Base-by-base conservation (phyloP, 2,888 invertebrate species). In the Epinotia ramella region DNA sequence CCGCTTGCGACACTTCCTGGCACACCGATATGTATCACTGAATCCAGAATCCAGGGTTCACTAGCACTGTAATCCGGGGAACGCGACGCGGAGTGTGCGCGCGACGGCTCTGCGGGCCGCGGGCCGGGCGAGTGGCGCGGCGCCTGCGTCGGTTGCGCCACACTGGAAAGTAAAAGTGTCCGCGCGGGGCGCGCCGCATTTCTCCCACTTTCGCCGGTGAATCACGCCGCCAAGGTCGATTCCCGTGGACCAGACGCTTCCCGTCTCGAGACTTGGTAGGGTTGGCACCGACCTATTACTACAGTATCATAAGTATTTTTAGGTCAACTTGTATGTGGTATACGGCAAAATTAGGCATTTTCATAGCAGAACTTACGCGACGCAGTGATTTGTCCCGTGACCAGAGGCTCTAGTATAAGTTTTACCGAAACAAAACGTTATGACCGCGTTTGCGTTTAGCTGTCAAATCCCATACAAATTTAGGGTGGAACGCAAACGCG, bases 131-230 rank as follows among this genome's bases (percentile, higher is more conserved):
- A 93, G 93, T 93, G 94, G 91, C 93, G 90, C 91, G 90, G 88
- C 88, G 90, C 89, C 90, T 89, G 89, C 86, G 87, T 88, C 90
- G 89, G 91, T 93, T 94, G 93, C 94, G 94, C 91, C 94, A 93
- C 91, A 90, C 89, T 91, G 87, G 93, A 94, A 94, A 94, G 94
- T 94, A 94, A 94, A 94, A 93, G 93, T 94, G 90, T 93, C 90
- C 87, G 91, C 88, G 91, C 91, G 90, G 91, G 90, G 90, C 89
- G 91, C 89, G 92, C 84, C 86, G 88, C 94, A 92, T 94, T 94
- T 94, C 94, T 94, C 93, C 94, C 94, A 94, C 94, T 94, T 94
- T 94, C 94, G 91, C 93, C 90, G 90, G 92, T 93, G 93, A 93
- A 92, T 93, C 93, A 89, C 80, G 78, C 77, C 79, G 87, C 87